Evolutionary conservation across 2,113 vertebrate species (phyloP).

Genomic region (Irena cyanogastra): DNA sequence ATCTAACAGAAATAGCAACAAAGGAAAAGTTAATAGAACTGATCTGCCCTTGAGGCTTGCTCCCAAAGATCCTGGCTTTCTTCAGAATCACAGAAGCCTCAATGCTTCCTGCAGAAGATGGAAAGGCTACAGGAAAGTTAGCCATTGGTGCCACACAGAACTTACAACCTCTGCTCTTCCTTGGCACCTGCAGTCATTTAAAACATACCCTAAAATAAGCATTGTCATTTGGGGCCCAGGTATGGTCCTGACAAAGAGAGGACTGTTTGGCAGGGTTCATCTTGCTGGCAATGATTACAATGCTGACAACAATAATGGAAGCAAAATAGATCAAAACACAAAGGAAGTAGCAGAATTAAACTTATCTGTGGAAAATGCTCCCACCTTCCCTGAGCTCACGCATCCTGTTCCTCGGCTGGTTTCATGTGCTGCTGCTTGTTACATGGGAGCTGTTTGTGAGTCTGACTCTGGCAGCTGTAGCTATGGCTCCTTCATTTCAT

Average conservation of each 20-base stretch:
- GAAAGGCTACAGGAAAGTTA: not conserved
- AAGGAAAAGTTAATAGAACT: not conserved
- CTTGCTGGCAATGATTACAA: not conserved
- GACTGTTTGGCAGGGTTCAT: not conserved
- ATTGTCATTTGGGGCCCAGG: not conserved
- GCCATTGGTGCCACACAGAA: fast-evolving
- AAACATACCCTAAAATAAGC: not conserved
- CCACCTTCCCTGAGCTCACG: not conserved
- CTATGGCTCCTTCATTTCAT: not conserved
- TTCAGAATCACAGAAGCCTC: not conserved
- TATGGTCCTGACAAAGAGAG: not conserved
- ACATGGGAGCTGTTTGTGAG: not conserved
- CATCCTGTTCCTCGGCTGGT: not conserved
- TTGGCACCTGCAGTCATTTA: not conserved
- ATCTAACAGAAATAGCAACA: not conserved
- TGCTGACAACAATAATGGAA: not conserved
- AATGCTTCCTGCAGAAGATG: not conserved
- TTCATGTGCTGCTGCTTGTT: not conserved
- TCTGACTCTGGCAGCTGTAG: not conserved
- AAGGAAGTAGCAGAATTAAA: not conserved
- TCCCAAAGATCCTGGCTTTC: not conserved
- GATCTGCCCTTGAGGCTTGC: not conserved
- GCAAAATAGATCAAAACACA: not conserved
- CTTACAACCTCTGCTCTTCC: not conserved
- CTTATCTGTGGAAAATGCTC: not conserved